Percentiles rank a stretch among this genome's conserved stretches.
These are phyloP conservation scores for Apamea epomidion DNA, from an alignment of 2,888 invertebrate species.

Conservation along the genomic window DNA sequence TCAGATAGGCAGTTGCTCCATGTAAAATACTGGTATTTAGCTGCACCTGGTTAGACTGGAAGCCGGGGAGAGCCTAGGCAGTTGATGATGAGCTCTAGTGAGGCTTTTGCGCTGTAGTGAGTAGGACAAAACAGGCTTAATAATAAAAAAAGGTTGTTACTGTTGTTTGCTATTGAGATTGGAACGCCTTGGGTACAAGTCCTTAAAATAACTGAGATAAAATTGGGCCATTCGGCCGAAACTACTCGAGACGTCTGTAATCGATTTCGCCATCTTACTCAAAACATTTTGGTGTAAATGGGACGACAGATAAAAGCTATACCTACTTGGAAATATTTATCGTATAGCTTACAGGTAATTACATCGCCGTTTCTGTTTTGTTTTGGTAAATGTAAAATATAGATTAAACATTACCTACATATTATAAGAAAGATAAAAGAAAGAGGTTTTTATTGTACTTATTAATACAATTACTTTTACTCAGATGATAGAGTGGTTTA, in stretches of 20 bases:
- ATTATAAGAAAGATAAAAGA: not conserved
- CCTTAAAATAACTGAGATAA: slow-evolving; percentile 68
- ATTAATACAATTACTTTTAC: not conserved
- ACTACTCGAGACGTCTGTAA: slow-evolving; percentile 82
- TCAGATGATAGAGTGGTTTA: not conserved
- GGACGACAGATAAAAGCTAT: slow-evolving; percentile 29
- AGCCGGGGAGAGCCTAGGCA: too few species aligned
- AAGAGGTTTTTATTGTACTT: not conserved
- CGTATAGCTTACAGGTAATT: not conserved
- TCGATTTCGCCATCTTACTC: slow-evolving; percentile 85
- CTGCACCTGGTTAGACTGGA: too few species aligned
- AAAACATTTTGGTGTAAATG: slow-evolving; percentile 66
- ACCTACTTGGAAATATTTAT: slow-evolving; percentile 5
- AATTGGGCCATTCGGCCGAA: slow-evolving; percentile 86
- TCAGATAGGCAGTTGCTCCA: too few species aligned
- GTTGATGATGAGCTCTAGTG: too few species aligned
- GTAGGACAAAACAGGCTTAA: not conserved
- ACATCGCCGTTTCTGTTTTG: not conserved
- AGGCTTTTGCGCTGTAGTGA: not conserved
- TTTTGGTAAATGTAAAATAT: not conserved
- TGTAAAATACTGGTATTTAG: too few species aligned
- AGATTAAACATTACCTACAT: not conserved
- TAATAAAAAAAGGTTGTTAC: slow-evolving; percentile 19
- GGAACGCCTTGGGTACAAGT: slow-evolving; percentile 24
- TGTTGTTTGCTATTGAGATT: slow-evolving; percentile 25